phyloP scores from a whole-genome alignment of 2,888 invertebrate species.

The Rhabditoides inermis region DNA sequence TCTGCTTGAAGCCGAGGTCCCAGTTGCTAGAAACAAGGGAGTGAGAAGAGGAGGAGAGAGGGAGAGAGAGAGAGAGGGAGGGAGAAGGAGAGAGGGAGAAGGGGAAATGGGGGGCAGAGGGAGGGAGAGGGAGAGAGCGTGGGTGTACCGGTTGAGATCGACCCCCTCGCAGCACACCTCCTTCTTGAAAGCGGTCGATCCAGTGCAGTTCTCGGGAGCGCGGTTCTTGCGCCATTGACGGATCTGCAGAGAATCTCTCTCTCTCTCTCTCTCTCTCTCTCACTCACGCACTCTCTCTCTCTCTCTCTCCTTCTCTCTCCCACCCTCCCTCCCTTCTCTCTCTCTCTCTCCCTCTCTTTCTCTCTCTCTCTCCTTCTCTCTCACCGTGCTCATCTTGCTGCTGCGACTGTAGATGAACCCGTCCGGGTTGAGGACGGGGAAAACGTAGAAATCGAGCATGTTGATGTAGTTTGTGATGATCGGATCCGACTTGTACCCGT shows the following conservation, averaged over 20 bases:
- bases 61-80: too few relatives aligned
- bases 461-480: slow-evolving; percentile 40
- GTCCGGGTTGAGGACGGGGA: slow-evolving; percentile 49
- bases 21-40: too few relatives aligned
- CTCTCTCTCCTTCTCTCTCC: not conserved
- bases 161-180: slow-evolving; percentile 45
- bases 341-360: not conserved
- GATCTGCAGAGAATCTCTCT: slow-evolving; percentile 20
- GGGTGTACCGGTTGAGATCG: slow-evolving; percentile 50
- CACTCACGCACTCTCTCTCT: not conserved
- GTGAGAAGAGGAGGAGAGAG: too few relatives aligned
- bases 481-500: slow-evolving; percentile 29
- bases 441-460: slow-evolving; percentile 42
- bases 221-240: slow-evolving; percentile 51
- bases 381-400: slow-evolving; percentile 12
- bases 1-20: slow-evolving; percentile 41
- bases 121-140: too few relatives aligned
- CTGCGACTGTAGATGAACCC: slow-evolving; percentile 45
- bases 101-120: too few relatives aligned
- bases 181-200: slow-evolving; percentile 31
- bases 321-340: too few relatives aligned
- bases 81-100: too few relatives aligned
- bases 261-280: not conserved
- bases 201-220: slow-evolving; percentile 44
- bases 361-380: not conserved